phyloP scores from a whole-genome alignment of 2,113 vertebrate genomes.

The Anoura caudifer region DNA sequence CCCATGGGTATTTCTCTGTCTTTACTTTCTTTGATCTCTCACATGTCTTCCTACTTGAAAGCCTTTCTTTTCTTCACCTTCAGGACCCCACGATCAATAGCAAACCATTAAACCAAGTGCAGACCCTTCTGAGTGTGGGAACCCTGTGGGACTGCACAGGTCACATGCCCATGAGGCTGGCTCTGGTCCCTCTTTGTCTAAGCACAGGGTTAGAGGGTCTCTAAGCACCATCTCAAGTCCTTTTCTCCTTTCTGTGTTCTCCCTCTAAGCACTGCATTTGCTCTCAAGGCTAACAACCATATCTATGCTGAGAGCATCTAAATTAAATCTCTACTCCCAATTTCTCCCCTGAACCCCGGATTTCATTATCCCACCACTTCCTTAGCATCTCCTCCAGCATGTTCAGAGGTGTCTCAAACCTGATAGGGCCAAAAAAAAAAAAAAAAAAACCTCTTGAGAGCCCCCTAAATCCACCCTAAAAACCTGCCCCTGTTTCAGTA shows the following conservation, averaged over 20 bases:
- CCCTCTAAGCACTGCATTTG: not conserved
- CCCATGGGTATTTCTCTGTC: not conserved
- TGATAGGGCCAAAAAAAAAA: not conserved
- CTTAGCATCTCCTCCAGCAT: not conserved
- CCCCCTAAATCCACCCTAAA: rapidly evolving
- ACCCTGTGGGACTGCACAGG: not conserved
- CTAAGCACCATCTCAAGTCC: not conserved
- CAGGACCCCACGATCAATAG: not conserved
- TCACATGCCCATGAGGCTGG: not conserved
- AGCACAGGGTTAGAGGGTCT: not conserved
- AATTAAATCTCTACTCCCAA: not conserved
- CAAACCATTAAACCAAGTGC: not conserved
- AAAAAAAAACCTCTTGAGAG: too few relatives aligned
- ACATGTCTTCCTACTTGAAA: not conserved
- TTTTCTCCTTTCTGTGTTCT: not conserved
- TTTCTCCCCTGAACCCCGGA: not conserved
- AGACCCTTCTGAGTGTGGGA: not conserved
- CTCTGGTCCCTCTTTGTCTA: not conserved
- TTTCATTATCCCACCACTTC: not conserved
- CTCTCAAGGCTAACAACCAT: not conserved
- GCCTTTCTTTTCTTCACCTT: not conserved
- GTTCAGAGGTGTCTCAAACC: not conserved
- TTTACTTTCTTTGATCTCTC: not conserved
- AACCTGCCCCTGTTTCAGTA: not conserved
- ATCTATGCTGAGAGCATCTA: not conserved